phyloP scores from a whole-genome alignment of 2,888 invertebrate genomes.

The Sceliomorpha sp. region DNA sequence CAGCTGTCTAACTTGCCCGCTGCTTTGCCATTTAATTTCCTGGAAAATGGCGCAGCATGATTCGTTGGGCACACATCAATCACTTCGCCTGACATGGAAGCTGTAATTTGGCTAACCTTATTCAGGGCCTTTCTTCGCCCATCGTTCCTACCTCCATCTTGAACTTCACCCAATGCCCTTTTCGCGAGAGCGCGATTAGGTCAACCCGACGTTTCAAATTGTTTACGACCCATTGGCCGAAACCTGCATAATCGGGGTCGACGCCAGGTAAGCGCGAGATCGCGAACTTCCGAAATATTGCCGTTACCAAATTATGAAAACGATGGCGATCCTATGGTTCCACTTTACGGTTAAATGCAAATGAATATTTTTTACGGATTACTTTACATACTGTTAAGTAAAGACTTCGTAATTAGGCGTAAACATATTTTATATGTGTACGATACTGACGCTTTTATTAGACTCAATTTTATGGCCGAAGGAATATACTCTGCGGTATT shows the following conservation, averaged over 20 bases:
- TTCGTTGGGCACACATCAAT: constrained; percentile 70
- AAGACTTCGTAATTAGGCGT: neutral
- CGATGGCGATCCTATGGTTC: neutral
- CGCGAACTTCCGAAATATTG: constrained; percentile 9
- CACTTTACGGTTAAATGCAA: constrained; percentile 1
- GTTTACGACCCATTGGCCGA: constrained; percentile 65
- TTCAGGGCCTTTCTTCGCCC: constrained; percentile 36
- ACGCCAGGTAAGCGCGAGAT: constrained; percentile 39
- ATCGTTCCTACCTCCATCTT: constrained; percentile 45
- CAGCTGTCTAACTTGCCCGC: constrained; percentile 21
- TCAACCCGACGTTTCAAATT: constrained; percentile 63
- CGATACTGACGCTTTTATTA: too few relatives aligned
- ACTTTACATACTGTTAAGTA: neutral
- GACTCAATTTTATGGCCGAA: too few relatives aligned
- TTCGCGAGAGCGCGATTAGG: constrained; percentile 60
- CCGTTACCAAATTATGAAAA: constrained; percentile 4
- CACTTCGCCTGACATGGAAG: constrained; percentile 77
- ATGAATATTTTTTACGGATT: constrained; percentile 1
- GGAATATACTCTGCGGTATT: too few relatives aligned
- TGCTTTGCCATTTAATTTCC: constrained; percentile 73
- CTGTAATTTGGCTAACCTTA: constrained; percentile 79
- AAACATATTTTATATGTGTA: too few relatives aligned
- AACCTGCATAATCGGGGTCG: constrained; percentile 58
- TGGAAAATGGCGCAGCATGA: constrained; percentile 69
- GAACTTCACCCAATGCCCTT: constrained; percentile 58